A percentile compares a stretch with the other conserved stretches of the same genome.
Evolutionary conservation across 2,113 vertebrate genomes (phyloP).

Genomic region (Vireo altiloquus): DNA sequence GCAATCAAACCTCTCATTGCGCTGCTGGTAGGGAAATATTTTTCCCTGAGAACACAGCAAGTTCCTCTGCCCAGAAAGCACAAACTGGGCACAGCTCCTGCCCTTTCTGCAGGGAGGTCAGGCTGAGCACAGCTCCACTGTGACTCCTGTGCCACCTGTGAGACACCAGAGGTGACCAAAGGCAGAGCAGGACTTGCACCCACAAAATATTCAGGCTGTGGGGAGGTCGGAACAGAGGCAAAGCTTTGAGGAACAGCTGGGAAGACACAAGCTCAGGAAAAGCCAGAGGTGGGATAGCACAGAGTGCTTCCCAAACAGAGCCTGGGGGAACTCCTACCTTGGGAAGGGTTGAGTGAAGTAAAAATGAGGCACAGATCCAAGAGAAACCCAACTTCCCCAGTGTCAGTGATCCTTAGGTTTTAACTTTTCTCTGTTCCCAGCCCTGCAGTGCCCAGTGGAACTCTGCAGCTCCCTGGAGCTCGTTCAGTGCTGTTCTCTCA

Average conservation of each 20-base stretch:
- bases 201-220: accelerated
- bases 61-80: neutral
- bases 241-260: neutral
- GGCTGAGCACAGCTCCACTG: neutral
- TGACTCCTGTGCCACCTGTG: neutral
- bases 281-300: neutral
- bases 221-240: neutral
- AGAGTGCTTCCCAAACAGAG: neutral
- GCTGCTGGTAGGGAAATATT: neutral
- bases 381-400: neutral
- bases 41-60: neutral
- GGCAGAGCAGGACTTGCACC: neutral
- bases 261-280: neutral
- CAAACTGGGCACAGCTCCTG: neutral
- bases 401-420: neutral
- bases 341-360: accelerated
- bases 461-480: too few relatives aligned
- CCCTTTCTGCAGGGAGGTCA: neutral
- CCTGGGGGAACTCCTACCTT: neutral
- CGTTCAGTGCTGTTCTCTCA: too few relatives aligned
- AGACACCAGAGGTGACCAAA: neutral
- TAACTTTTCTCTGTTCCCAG: too few relatives aligned
- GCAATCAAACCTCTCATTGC: neutral
- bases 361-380: neutral
- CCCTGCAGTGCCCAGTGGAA: too few relatives aligned